Evolutionary conservation across 2,113 vertebrate genomes (phyloP).

Genomic region (Tragelaphus imberbis): DNA sequence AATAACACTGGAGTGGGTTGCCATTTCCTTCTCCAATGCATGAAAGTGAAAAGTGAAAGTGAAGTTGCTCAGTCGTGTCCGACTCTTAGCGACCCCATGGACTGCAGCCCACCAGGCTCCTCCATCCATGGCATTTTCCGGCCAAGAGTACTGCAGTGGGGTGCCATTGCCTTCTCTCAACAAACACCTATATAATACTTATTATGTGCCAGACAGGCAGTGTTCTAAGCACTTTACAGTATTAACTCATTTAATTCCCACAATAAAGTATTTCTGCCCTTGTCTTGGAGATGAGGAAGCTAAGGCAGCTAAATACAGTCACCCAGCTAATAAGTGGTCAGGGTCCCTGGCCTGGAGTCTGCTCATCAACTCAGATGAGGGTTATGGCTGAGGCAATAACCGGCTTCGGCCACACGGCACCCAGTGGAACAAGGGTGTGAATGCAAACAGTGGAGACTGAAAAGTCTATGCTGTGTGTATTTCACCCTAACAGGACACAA

Average conservation of each 20-base stretch:
- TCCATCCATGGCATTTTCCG: too few species aligned
- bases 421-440: neutral
- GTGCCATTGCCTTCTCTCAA: neutral
- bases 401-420: neutral
- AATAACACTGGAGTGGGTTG: too few species aligned
- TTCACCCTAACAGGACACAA: neutral
- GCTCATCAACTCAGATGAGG: neutral
- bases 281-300: neutral
- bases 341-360: neutral
- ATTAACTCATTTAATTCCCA: constrained; percentile 15
- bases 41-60: too few species aligned
- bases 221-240: neutral
- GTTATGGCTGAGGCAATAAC: neutral
- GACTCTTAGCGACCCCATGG: too few species aligned
- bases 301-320: neutral
- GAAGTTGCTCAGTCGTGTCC: too few species aligned
- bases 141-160: too few species aligned
- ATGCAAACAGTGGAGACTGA: neutral
- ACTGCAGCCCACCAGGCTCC: too few species aligned
- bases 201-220: neutral
- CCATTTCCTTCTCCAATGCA: too few species aligned
- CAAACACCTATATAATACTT: neutral
- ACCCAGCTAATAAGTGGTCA: neutral
- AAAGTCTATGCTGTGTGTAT: neutral
- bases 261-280: neutral